Evolutionary conservation across 2,888 invertebrate species (phyloP).

Genomic region (Eueremaeus valkanovi): DNA sequence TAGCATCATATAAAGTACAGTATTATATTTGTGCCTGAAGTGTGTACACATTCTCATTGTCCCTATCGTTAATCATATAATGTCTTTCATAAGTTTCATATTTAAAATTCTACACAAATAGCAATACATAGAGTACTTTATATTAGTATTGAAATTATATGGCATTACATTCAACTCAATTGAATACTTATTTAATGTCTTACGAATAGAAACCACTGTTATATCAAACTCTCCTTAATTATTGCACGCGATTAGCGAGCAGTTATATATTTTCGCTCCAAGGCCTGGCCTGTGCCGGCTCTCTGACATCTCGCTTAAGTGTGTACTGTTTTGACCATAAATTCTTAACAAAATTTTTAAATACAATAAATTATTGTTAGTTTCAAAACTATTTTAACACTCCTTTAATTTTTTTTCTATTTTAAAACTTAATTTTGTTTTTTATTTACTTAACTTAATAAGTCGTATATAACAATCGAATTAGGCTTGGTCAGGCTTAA

Average conservation of each 20-base stretch:
- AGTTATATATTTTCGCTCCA: constrained; percentile 4
- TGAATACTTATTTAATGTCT: not conserved
- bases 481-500: no score
- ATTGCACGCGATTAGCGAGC: not conserved
- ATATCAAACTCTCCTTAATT: constrained; percentile 2
- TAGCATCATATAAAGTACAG: not conserved
- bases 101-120: no score
- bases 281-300: not conserved
- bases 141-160: constrained; percentile 7
- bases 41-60: not conserved
- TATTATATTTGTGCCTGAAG: no score
- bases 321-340: not conserved
- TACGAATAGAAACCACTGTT: not conserved
- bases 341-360: not conserved
- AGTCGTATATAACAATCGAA: no score
- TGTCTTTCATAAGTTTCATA: no score
- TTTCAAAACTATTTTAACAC: not conserved
- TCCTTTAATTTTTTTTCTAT: not conserved
- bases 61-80: not conserved
- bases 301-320: not conserved
- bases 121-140: no score
- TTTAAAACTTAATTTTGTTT: no score
- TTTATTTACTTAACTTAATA: no score
- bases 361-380: not conserved
- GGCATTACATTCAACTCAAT: not conserved